Conservation (phyloP, 1,140 invertebrate species). For the Nasonia giraulti region DNA sequence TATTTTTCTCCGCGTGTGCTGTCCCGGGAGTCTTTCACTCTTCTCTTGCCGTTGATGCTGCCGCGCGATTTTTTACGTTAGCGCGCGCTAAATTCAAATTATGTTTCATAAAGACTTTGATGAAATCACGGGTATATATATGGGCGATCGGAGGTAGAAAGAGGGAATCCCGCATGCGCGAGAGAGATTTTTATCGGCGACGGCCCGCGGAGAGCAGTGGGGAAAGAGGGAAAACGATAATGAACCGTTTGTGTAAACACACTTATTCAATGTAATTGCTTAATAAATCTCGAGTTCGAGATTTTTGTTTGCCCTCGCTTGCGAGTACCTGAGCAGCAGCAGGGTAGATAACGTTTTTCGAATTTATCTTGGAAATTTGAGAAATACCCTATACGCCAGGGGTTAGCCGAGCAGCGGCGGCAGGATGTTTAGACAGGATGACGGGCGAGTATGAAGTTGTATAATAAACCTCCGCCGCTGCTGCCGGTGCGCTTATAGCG, state of each 20-base stretch:
- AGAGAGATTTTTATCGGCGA: conserved; percentile 38
- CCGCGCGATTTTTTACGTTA: too few relatives aligned
- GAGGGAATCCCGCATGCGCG: conserved; percentile 9
- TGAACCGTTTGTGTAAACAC: conserved; percentile 45
- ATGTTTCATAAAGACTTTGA: not conserved
- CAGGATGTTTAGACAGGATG: conserved; percentile 43
- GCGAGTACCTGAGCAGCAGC: not conserved
- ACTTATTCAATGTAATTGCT: conserved; percentile 50
- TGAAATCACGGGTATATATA: not conserved
- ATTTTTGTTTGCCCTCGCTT: conserved; percentile 29
- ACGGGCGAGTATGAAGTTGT: not conserved
- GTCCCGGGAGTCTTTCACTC: not conserved
- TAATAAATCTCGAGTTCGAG: conserved; percentile 45
- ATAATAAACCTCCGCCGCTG: conserved; percentile 30
- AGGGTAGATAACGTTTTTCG: conserved; percentile 41
- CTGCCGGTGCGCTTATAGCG: not conserved
- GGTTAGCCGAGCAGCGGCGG: not conserved
- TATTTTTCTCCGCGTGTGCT: not conserved
- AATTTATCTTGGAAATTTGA: conserved; percentile 50
- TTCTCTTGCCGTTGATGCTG: not conserved
- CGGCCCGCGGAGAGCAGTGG: not conserved
- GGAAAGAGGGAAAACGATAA: conserved; percentile 23
- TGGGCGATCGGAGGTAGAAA: not conserved
- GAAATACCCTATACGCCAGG: conserved; percentile 29
- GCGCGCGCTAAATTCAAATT: too few relatives aligned